These are phyloP conservation scores for Agriopis leucophaearia DNA, from an alignment of 2,888 invertebrate species.

Conservation along the genomic window DNA sequence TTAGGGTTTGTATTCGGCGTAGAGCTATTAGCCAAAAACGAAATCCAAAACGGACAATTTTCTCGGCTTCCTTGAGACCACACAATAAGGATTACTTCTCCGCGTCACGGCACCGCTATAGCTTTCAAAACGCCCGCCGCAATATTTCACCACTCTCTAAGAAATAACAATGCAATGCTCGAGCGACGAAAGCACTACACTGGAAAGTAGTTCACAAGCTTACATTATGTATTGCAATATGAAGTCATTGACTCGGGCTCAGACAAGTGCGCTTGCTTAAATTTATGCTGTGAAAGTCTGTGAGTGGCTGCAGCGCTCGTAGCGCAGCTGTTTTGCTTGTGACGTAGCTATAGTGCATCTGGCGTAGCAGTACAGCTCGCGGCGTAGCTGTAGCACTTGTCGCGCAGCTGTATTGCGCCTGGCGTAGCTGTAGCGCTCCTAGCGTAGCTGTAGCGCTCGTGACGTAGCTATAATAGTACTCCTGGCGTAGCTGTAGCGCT, in stretches of 20 bases:
- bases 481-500: no score
- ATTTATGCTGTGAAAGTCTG: no score
- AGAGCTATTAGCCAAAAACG: slow-evolving; percentile 57
- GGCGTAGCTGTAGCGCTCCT: no score
- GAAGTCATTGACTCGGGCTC: not conserved
- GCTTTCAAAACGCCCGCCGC: slow-evolving; percentile 66
- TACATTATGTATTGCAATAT: not conserved
- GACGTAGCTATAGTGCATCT: no score
- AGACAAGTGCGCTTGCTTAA: not conserved
- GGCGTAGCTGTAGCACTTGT: no score
- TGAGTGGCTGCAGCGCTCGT: no score
- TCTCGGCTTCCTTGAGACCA: slow-evolving; percentile 54
- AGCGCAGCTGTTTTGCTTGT: no score
- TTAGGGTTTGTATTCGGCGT: slow-evolving; percentile 52
- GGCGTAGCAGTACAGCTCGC: no score
- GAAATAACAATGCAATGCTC: slow-evolving; percentile 80
- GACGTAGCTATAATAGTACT: no score
- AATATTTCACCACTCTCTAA: slow-evolving; percentile 80
- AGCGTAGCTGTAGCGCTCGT: no score
- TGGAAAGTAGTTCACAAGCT: slow-evolving; percentile 62
- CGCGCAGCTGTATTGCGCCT: no score
- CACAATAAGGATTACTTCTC: slow-evolving; percentile 50
- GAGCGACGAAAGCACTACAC: slow-evolving; percentile 71
- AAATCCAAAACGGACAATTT: slow-evolving; percentile 63
- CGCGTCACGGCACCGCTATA: slow-evolving; percentile 43